These are phyloP conservation scores for Xenopus laevis DNA, from an alignment of 2,113 vertebrate species.

Conservation along the genomic window DNA sequence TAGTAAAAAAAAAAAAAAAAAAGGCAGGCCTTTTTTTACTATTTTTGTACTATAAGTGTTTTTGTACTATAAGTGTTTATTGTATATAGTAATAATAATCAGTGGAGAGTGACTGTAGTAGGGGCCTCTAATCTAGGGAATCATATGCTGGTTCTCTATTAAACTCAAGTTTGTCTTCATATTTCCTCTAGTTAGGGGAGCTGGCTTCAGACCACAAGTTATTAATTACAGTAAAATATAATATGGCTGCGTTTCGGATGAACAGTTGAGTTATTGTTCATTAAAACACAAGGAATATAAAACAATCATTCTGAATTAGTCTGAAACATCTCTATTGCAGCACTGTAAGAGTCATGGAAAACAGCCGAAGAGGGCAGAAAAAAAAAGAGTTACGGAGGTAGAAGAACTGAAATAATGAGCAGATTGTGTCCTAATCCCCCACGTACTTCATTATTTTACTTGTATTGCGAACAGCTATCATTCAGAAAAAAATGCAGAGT, in stretches of 20 bases:
- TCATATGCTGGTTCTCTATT: too few relatives aligned
- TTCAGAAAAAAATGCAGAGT: slow-evolving; percentile 12
- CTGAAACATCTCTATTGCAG: background rate
- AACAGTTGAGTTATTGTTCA: slow-evolving; percentile 1
- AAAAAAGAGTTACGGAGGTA: slow-evolving; percentile 7
- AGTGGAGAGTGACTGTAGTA: too few relatives aligned
- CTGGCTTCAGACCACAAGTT: too few relatives aligned
- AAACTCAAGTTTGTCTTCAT: background rate
- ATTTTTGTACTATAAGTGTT: too few relatives aligned
- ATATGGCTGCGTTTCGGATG: slow-evolving; percentile 1
- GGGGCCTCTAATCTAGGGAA: too few relatives aligned
- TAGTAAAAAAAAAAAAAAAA: too few relatives aligned
- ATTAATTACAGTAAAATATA: background rate
- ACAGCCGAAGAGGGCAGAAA: slow-evolving; percentile 8
- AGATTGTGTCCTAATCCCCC: slow-evolving; percentile 7
- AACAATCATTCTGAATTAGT: background rate
- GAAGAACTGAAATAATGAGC: slow-evolving; percentile 26
- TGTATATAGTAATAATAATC: too few relatives aligned
- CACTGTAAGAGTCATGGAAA: background rate
- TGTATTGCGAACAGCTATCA: slow-evolving; percentile 34
- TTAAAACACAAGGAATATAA: slow-evolving; percentile 10
- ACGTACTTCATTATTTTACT: slow-evolving; percentile 26
- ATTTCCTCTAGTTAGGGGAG: background rate
- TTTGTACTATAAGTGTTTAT: too few relatives aligned
- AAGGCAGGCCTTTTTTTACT: too few relatives aligned